phyloP scores from a whole-genome alignment of 1,140 invertebrate species.

The Solen grandis region DNA sequence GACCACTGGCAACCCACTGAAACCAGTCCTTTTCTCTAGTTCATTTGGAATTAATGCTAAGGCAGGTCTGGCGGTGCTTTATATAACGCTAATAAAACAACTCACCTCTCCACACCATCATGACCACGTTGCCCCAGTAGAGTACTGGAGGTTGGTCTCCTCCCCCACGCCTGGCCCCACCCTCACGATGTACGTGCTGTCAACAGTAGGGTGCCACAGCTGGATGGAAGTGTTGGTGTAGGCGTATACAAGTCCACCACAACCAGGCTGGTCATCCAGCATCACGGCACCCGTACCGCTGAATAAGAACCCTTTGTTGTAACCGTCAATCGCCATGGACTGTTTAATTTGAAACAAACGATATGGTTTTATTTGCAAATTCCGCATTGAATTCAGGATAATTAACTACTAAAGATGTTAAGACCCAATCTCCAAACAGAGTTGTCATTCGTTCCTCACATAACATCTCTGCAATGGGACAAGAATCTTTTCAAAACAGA shows the following conservation, averaged over 20 bases:
- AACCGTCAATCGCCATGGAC: background rate
- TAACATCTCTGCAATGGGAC: too few species aligned
- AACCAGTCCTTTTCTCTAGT: background rate
- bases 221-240: slow-evolving; percentile 12
- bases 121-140: background rate
- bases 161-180: slow-evolving; percentile 3
- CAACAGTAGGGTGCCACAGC: slow-evolving; percentile 4
- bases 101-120: slow-evolving; percentile 17
- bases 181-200: background rate
- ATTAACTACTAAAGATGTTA: too few species aligned
- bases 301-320: slow-evolving; percentile 16
- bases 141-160: background rate
- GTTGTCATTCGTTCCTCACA: too few species aligned
- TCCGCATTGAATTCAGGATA: too few species aligned
- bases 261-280: slow-evolving; percentile 25
- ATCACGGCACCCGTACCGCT: slow-evolving; percentile 24
- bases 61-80: background rate
- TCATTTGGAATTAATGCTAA: background rate
- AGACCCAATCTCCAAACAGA: too few species aligned
- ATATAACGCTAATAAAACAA: background rate
- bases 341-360: too few species aligned
- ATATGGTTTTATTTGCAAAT: too few species aligned
- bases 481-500: too few species aligned
- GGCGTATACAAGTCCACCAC: slow-evolving; percentile 33
- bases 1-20: background rate